Percentiles rank a stretch among this genome's conserved stretches.
Conservation (phyloP, 2,888 invertebrate species). For the Xanthia icteritia region DNA sequence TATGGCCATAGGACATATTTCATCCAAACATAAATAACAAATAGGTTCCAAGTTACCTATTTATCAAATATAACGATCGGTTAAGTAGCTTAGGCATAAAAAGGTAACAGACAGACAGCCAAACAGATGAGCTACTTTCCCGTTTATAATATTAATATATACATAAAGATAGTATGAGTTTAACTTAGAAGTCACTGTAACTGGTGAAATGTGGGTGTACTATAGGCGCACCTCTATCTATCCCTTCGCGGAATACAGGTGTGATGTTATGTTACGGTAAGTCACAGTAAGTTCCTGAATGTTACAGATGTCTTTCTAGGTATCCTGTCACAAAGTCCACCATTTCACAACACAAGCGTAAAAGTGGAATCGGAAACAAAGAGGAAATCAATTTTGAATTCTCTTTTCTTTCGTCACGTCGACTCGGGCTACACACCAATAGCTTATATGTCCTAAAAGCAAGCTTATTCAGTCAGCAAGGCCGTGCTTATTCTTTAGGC, state of each 20-base stretch:
- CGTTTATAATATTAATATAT: background rate
- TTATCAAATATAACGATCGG: too few species aligned
- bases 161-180: background rate
- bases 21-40: too few species aligned
- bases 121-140: background rate
- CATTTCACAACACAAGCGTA: background rate
- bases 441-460: background rate
- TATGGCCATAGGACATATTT: too few species aligned
- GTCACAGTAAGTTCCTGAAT: background rate
- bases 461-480: background rate
- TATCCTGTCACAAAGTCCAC: too few species aligned
- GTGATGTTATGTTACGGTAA: too few species aligned
- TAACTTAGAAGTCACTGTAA: background rate
- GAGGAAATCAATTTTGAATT: background rate
- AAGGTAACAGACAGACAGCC: too few species aligned
- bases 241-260: too few species aligned
- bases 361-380: background rate
- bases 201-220: too few species aligned
- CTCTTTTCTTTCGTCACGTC: slow-evolving; percentile 6
- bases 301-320: background rate
- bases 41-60: too few species aligned
- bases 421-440: background rate
- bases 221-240: too few species aligned
- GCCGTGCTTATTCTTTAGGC: background rate
- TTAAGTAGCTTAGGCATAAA: too few species aligned